A percentile compares a stretch with the other conserved stretches of the same genome.
Conservation (phyloP, 2,797 vertebrate genomes). For the Hybognathus amarus region DNA sequence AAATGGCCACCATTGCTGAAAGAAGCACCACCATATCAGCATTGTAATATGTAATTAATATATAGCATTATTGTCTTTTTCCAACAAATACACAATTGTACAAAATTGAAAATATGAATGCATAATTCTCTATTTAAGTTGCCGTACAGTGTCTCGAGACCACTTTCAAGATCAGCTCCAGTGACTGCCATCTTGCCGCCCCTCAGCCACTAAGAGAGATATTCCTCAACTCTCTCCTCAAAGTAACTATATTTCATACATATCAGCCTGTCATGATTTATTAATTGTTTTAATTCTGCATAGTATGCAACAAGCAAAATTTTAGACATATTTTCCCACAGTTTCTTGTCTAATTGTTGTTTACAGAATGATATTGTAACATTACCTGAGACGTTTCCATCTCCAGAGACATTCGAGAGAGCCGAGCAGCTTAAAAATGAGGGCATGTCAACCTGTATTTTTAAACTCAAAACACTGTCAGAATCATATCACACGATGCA, state of each 20-base stretch:
- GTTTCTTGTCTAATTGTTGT: neutral
- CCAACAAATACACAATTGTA: neutral
- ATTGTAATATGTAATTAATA: neutral
- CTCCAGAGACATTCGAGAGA: conserved; percentile 86
- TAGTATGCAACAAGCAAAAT: neutral
- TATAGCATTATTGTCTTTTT: neutral
- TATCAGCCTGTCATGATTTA: neutral
- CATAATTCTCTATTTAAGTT: conserved; percentile 73
- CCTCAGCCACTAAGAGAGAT: conserved; percentile 90
- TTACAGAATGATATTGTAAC: conserved; percentile 85
- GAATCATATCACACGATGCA: neutral
- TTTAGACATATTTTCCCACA: neutral
- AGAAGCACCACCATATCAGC: neutral
- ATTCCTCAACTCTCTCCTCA: conserved; percentile 89
- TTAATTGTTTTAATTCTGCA: neutral
- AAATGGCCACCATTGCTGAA: neutral
- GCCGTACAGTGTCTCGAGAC: conserved; percentile 98
- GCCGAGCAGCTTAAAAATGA: conserved; percentile 97
- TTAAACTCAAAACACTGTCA: neutral
- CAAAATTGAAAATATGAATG: neutral
- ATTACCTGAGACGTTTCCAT: conserved; percentile 80
- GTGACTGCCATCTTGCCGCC: conserved; percentile 89
- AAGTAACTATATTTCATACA: conserved; percentile 74
- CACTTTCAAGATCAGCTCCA: conserved; percentile 91
- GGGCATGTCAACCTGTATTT: conserved; percentile 75